Conservation (phyloP, 2,113 vertebrate genomes). For the Pardalotus punctatus region DNA sequence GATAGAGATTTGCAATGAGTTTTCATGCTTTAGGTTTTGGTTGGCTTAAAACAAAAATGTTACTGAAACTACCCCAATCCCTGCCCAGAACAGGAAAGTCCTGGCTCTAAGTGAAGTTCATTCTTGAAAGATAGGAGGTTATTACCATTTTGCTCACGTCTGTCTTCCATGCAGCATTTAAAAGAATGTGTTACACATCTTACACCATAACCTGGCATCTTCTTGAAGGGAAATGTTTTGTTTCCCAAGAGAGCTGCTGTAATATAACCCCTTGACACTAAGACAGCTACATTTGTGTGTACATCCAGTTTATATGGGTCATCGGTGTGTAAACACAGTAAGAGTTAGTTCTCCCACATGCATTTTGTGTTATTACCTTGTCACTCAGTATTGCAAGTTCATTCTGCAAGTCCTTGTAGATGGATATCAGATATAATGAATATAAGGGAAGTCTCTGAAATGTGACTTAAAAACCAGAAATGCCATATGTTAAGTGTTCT, state of each 20-base stretch:
- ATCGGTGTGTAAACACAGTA: not conserved
- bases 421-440: not conserved
- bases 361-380: not conserved
- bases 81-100: not conserved
- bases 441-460: not conserved
- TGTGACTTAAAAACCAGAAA: not conserved
- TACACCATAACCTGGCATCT: not conserved
- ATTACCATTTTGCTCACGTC: not conserved
- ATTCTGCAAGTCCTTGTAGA: not conserved
- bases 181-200: not conserved
- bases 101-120: not conserved
- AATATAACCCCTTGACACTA: not conserved
- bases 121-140: not conserved
- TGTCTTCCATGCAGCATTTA: not conserved
- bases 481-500: not conserved
- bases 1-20: not conserved
- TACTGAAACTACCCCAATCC: not conserved
- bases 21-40: not conserved
- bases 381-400: not conserved
- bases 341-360: not conserved
- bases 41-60: not conserved
- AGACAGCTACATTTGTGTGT: not conserved
- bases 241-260: not conserved
- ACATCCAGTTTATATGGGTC: not conserved
- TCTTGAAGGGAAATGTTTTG: not conserved